A percentile compares a stretch with the other conserved stretches of the same genome.
phyloP scores from a whole-genome alignment of 2,797 vertebrate genomes.

The Sebastolobus alascanus region DNA sequence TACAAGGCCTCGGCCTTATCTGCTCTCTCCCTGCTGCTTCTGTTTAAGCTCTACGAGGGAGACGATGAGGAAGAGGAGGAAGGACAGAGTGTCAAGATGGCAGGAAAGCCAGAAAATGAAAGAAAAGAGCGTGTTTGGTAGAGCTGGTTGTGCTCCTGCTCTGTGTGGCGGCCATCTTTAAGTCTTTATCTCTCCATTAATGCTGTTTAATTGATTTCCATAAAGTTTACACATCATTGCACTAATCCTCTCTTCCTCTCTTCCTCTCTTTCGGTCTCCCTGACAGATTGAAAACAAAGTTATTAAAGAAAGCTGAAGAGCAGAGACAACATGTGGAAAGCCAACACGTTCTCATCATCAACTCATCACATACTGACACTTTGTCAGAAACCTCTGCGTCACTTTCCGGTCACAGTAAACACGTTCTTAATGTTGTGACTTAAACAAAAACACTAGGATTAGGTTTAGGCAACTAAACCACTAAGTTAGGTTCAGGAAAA shows the following conservation, averaged over 20 bases:
- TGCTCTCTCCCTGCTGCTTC: constrained; percentile 18
- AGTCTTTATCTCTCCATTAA: constrained; percentile 4
- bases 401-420: too few species aligned
- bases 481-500: too few species aligned
- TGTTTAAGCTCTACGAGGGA: background rate
- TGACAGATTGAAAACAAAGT: background rate
- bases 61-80: constrained; percentile 5
- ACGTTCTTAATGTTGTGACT: too few species aligned
- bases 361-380: too few species aligned
- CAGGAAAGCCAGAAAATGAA: background rate
- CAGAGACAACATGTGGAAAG: background rate
- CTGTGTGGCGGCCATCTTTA: constrained; percentile 23
- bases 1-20: constrained; percentile 29
- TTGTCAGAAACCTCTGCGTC: too few species aligned
- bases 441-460: too few species aligned
- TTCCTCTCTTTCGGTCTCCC: background rate
- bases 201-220: constrained; percentile 4
- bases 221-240: background rate
- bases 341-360: too few species aligned
- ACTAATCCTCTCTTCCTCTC: background rate
- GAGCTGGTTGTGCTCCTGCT: background rate
- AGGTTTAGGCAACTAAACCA: too few species aligned
- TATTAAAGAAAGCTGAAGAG: background rate
- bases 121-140: background rate
- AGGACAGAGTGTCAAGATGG: background rate